These are phyloP conservation scores for Pteronotus mesoamericanus DNA, from an alignment of 2,797 vertebrate species.

Conservation along the genomic window DNA sequence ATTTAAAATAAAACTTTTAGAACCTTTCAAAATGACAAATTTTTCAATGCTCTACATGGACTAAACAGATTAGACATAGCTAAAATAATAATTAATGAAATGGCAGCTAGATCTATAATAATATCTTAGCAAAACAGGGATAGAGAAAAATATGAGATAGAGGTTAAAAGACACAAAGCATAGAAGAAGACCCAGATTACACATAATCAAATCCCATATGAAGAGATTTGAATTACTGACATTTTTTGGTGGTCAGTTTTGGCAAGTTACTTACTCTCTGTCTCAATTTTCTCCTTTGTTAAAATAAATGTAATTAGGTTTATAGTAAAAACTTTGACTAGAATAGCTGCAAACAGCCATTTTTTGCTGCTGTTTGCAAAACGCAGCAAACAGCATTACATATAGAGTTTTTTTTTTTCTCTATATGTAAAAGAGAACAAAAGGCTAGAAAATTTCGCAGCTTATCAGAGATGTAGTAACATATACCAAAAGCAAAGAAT, in stretches of 20 bases:
- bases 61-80: not conserved
- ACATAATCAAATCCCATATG: not conserved
- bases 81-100: not conserved
- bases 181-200: not conserved
- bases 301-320: not conserved
- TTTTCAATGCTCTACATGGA: not conserved
- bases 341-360: not conserved
- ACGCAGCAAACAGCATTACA: too few species aligned
- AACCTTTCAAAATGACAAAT: not conserved
- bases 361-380: too few species aligned
- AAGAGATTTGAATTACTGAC: not conserved
- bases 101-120: not conserved
- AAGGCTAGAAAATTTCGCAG: not conserved
- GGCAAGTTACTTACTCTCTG: not conserved
- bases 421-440: not conserved
- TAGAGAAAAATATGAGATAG: not conserved
- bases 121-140: not conserved
- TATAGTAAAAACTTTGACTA: not conserved
- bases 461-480: not conserved
- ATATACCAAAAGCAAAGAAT: not conserved
- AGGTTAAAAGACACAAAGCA: not conserved
- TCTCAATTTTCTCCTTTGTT: not conserved
- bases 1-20: not conserved
- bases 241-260: not conserved
- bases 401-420: too few species aligned